These are phyloP conservation scores for Macrochelys suwanniensis DNA, from an alignment of 2,797 vertebrate species.

Conservation along the genomic window DNA sequence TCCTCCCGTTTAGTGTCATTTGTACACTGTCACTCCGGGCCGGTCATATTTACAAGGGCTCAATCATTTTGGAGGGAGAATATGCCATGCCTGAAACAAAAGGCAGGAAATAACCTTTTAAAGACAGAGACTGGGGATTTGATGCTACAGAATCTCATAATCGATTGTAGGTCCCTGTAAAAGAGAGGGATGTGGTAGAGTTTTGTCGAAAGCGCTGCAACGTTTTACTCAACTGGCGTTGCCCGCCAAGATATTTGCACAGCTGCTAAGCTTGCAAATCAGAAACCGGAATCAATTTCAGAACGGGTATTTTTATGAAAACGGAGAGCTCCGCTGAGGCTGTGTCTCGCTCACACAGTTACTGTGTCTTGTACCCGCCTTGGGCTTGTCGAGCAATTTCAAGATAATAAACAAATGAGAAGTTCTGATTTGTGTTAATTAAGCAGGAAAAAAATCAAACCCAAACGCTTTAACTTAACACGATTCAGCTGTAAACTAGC, in stretches of 20 bases:
- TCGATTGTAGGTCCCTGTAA: not conserved
- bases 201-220: not conserved
- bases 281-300: not conserved
- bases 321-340: not conserved
- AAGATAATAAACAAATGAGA: not conserved
- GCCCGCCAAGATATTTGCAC: not conserved
- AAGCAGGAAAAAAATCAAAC: not conserved
- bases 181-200: not conserved
- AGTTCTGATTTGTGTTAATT: not conserved
- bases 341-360: not conserved
- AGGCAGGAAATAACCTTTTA: not conserved
- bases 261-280: not conserved
- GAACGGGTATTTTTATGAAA: not conserved
- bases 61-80: not conserved
- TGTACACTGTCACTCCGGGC: not conserved
- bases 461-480: not conserved
- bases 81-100: not conserved
- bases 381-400: not conserved
- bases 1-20: not conserved
- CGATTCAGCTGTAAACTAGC: not conserved
- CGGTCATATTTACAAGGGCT: not conserved
- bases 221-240: not conserved
- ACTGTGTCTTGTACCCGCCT: not conserved
- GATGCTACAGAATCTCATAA: not conserved
- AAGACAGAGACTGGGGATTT: not conserved